Percentiles rank a stretch among this genome's conserved stretches.
Evolutionary conservation across 2,797 vertebrate genomes (phyloP).

Genomic region (Eptatretus atami): DNA sequence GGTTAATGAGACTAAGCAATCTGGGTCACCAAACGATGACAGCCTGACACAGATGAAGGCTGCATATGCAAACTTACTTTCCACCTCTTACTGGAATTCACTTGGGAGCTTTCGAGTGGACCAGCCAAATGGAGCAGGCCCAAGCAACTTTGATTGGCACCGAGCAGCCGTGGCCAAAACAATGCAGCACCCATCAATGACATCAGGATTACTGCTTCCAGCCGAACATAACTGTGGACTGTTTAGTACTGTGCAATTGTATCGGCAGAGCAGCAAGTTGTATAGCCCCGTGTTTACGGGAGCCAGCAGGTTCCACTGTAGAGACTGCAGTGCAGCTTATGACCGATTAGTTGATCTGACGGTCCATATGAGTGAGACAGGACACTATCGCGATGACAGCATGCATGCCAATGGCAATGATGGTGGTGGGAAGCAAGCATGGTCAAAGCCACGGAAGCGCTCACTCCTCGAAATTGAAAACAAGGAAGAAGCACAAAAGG

Average conservation of each 20-base stretch:
- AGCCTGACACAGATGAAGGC: conserved; percentile 98
- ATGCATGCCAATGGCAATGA: conserved; percentile 67
- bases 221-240: conserved; percentile 33
- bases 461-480: conserved; percentile 95
- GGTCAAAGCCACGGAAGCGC: conserved; percentile 93
- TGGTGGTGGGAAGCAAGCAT: conserved; percentile 26
- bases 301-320: conserved; percentile 93
- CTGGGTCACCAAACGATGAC: conserved; percentile 11
- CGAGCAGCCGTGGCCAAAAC: conserved; percentile 87
- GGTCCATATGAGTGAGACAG: conserved; percentile 94
- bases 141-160: conserved; percentile 91
- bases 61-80: conserved; percentile 86
- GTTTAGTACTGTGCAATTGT: conserved; percentile 90
- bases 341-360: conserved; percentile 86
- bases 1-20: too few species aligned
- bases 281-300: conserved; percentile 97
- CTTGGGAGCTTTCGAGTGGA: conserved; percentile 46
- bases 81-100: conserved; percentile 91
- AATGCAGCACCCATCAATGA: conserved; percentile 61
- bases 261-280: conserved; percentile 87
- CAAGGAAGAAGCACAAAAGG: conserved; percentile 93
- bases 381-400: conserved; percentile 95
- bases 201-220: too few species aligned
- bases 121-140: conserved; percentile 24
- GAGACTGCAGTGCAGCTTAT: conserved; percentile 87